Conservation (phyloP, 2,797 vertebrate genomes). For the Schizothorax lantsangensis region DNA sequence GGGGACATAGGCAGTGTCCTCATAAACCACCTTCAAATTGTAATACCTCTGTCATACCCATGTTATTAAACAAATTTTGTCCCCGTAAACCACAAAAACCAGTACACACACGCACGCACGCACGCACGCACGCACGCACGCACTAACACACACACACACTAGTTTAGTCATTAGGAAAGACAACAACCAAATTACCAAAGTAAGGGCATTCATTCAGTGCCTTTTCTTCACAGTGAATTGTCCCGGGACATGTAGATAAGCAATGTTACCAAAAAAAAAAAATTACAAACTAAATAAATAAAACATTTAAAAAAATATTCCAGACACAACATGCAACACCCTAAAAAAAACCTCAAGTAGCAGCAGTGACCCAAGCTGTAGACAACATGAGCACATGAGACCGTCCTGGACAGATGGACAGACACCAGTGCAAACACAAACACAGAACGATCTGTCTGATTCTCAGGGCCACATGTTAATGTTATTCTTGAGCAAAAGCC, state of each 20-base stretch:
- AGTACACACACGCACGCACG: no score
- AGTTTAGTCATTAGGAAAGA: not conserved
- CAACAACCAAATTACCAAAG: not conserved
- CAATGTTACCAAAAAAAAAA: not conserved
- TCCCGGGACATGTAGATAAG: not conserved
- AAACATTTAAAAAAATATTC: no score
- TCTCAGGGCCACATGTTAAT: constrained; percentile 48
- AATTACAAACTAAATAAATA: no score
- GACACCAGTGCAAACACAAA: not conserved
- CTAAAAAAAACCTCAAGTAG: no score
- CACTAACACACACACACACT: no score
- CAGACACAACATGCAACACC: no score
- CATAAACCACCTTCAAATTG: no score
- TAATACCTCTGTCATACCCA: no score
- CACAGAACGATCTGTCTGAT: constrained; percentile 2
- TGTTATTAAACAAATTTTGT: no score
- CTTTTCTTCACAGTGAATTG: not conserved
- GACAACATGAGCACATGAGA: not conserved
- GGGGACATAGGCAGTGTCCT: no score
- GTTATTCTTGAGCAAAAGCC: constrained; percentile 48
- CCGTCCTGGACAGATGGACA: constrained; percentile 7
- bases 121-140: no score
- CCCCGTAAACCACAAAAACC: no score
- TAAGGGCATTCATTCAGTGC: not conserved
- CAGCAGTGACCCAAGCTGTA: not conserved